Base-by-base conservation (phyloP, 2,797 vertebrate species). In the Lagodon rhomboides region DNA sequence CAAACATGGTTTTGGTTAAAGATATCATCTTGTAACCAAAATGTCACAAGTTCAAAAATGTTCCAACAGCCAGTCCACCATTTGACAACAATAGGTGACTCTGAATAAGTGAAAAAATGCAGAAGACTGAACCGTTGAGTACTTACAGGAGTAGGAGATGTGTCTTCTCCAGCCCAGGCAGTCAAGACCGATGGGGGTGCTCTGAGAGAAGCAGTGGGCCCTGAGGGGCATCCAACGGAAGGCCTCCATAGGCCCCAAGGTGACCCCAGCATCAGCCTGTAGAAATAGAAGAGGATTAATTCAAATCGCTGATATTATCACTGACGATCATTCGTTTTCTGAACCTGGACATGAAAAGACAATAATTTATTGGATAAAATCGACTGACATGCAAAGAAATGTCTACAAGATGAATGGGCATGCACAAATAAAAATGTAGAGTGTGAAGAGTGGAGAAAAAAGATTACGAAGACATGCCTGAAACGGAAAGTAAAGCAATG, bases 181-280 rank as follows among this genome's bases (percentile, higher is more conserved):
- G 92, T 98, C 95, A 69, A 98, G 92, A 66, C 96, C 96, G 0
- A 92, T 92, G 0, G 97, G 97, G 41, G 96, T 97, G 89, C 97
- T 98, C 90, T 96, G 96, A 47, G 96, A 98, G 88, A 97, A 95
- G 0, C 91, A 82, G n/a, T 94, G 94, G 61, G 93, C 88, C 78
- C 95, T 96, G 82, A 96, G 90, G 0, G 93, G 91, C 58, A 93
- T 93, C 18, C 90, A 86, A 44, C 83, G 84, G 78, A 95, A 94
- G 70, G 88, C 85, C 64, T 92, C 84, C 30, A 91, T 69, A 65
- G 93, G 85, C 1, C 81, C 79, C 60, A 89, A 18, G 23, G 87
- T 83, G 30, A 84, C 75, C 61, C 88, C 94, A 51, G 81, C 79
- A 77, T 91, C 90, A 62, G 83, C 84, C 97, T 98, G 89, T 43